A percentile compares a stretch with the other conserved stretches of the same genome.
Conservation (phyloP, 2,888 invertebrate species). For the Agapetus fuscipes region DNA sequence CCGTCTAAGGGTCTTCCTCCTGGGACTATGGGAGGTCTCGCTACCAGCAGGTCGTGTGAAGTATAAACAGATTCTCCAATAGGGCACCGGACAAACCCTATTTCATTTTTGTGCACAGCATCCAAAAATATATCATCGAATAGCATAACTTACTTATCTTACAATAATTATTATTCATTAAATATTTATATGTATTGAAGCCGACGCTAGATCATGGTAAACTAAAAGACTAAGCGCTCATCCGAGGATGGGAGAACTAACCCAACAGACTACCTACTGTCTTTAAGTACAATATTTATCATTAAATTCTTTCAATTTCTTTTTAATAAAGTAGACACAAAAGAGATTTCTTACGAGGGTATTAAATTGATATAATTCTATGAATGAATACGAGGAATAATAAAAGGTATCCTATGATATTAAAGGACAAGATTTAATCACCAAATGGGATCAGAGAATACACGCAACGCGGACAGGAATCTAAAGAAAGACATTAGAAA, state of each 20-base stretch:
- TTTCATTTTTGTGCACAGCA: slow-evolving; percentile 17
- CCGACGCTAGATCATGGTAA: slow-evolving; percentile 17
- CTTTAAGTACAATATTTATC: slow-evolving; percentile 20
- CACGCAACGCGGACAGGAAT: neutral
- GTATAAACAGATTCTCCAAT: neutral
- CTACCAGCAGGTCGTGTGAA: slow-evolving; percentile 1
- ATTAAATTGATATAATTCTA: slow-evolving; percentile 13
- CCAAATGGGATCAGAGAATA: too few species aligned
- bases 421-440: too few species aligned
- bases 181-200: slow-evolving; percentile 19
- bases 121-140: slow-evolving; percentile 21
- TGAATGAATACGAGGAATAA: slow-evolving; percentile 9
- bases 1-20: neutral
- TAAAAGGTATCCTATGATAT: slow-evolving; percentile 5
- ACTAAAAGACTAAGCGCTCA: slow-evolving; percentile 18
- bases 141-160: slow-evolving; percentile 19
- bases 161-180: slow-evolving; percentile 14
- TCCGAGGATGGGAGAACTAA: slow-evolving; percentile 14
- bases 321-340: slow-evolving; percentile 16
- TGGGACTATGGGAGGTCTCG: neutral
- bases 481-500: slow-evolving; percentile 12
- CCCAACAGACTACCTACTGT: slow-evolving; percentile 18
- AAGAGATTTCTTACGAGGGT: slow-evolving; percentile 15
- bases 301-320: slow-evolving; percentile 13
- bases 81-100: slow-evolving; percentile 5